Conservation (phyloP, 2,888 invertebrate species). For the Julus scandinavius region DNA sequence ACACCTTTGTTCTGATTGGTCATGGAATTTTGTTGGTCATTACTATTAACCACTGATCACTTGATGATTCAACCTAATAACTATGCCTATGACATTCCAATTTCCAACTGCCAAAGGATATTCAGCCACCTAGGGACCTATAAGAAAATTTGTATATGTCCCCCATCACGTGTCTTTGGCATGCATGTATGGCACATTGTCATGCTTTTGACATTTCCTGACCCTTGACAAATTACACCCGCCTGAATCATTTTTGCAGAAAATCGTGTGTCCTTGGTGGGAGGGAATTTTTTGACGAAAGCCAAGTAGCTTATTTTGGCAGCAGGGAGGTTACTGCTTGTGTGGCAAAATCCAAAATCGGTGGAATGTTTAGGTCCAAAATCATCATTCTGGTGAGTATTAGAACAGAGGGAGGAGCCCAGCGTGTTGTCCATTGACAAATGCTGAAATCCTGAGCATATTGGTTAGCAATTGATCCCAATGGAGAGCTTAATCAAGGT, state of each 20-base stretch:
- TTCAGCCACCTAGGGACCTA: background rate
- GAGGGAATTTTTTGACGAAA: background rate
- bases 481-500: conserved; percentile 46
- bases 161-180: background rate
- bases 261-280: background rate
- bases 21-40: too few relatives aligned
- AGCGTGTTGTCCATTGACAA: background rate
- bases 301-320: background rate
- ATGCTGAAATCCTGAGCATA: background rate
- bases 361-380: background rate
- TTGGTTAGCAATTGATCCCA: conserved; percentile 17
- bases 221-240: background rate
- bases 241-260: background rate
- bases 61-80: too few relatives aligned
- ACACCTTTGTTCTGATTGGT: too few relatives aligned
- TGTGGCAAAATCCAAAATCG: background rate
- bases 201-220: background rate
- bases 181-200: background rate
- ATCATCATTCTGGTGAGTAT: background rate
- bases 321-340: background rate
- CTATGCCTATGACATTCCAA: too few relatives aligned
- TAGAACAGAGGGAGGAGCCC: background rate
- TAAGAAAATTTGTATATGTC: background rate
- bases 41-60: too few relatives aligned
- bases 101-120: background rate